Percentiles rank a stretch among this genome's conserved stretches.
These are phyloP conservation scores for Australoheros facetus DNA, from an alignment of 2,797 vertebrate species.

Conservation along the genomic window DNA sequence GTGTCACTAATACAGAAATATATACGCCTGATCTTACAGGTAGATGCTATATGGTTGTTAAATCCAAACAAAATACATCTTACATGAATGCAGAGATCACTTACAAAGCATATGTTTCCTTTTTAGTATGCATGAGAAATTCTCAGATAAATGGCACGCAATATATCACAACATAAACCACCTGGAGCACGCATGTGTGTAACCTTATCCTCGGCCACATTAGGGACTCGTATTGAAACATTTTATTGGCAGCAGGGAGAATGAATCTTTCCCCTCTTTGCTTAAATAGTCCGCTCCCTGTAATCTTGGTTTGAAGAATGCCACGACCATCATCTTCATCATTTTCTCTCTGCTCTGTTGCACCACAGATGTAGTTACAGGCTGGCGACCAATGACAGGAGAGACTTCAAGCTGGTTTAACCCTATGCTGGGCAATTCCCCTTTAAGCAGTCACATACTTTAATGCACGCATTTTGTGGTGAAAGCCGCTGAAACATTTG, in stretches of 20 bases:
- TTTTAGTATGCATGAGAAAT: conserved; percentile 26
- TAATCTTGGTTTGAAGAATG: conserved; percentile 59
- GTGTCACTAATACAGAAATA: background rate
- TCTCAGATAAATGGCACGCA: conserved; percentile 30
- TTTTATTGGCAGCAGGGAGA: conserved; percentile 31
- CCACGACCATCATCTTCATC: conserved; percentile 44
- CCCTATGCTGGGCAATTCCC: background rate
- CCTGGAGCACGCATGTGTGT: conserved; percentile 21
- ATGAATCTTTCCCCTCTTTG: conserved; percentile 35
- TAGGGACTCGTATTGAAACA: conserved; percentile 44
- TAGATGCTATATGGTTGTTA: background rate
- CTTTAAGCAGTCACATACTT: conserved; percentile 33
- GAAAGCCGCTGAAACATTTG: conserved; percentile 11
- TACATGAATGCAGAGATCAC: conserved; percentile 16
- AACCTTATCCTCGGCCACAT: conserved; percentile 31
- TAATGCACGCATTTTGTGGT: conserved; percentile 33
- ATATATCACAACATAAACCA: conserved; percentile 1
- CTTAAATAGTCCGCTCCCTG: conserved; percentile 43
- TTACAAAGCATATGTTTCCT: conserved; percentile 21
- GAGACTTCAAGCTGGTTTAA: conserved; percentile 3
- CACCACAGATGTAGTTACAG: conserved; percentile 49
- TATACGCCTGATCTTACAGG: background rate
- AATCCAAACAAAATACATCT: background rate
- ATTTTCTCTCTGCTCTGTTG: conserved; percentile 27
- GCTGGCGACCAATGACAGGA: conserved; percentile 18